Evolutionary conservation across 2,113 vertebrate species (phyloP), one percentile per base, ranked within the genome.

Genomic region (Sinocyclocheilus grahami): DNA sequence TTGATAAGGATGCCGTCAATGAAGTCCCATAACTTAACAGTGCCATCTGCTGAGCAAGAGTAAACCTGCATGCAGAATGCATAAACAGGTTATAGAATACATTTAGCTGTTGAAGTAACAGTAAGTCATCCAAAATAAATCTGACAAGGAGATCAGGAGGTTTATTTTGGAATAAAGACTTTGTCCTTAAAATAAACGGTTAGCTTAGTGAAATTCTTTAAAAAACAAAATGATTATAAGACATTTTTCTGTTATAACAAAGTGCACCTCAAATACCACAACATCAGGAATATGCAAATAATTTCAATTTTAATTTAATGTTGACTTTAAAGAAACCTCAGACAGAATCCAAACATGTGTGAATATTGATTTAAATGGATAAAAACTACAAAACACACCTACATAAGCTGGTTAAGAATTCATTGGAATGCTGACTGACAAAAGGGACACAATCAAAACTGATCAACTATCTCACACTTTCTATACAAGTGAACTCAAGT

Each of bases 1-100:
- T 98, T 99, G 71, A 99, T 99, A 20, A 97, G 95, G 90, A 99
- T 97, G 18, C 97, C 97, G 83, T 99, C 98, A 78, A 95, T 92
- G 91, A 97, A 99, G 93, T 99, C 97, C 98, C 98, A 99, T 3
- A 99, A 93, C 80, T 96, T 96, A 92, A 99, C 87, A 39, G 94
- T 98, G 93, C 98, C 97, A 95, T 99, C 98, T 78, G 93, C 78
- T 82, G 97, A 99, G 58, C 93, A 97, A 51, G 97, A 98, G 89
- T 96, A 98, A 0, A 95, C 93, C 98, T 99, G 91, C 89, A 91
- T 18, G 67, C 0, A 27, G 27, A 82, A 58, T 30, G 37, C 10
- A 10, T 51, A 30, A 0, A 58, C 0, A 48, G 14, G n/a, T n/a
- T 46, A 30, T 1, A 11, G 13, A 4, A 33, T 30, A 9, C 42